These are phyloP conservation scores for Saturnia japonica DNA, from an alignment of 2,888 invertebrate genomes.

Conservation along the genomic window DNA sequence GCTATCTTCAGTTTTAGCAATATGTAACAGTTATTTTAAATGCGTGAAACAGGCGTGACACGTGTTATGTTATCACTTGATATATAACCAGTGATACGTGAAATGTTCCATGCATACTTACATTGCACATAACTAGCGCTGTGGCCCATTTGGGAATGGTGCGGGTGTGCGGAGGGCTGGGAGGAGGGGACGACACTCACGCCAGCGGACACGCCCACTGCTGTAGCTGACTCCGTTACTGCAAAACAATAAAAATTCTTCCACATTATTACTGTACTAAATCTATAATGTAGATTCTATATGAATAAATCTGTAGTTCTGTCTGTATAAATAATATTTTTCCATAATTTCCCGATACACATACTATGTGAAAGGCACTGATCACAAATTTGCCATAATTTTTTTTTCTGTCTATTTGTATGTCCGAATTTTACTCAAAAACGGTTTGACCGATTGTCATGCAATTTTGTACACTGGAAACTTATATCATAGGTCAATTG, in stretches of 20 bases:
- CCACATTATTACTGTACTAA: neutral
- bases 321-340: no score
- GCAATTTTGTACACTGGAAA: no score
- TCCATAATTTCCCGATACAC: no score
- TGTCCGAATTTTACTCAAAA: no score
- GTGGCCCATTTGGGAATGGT: constrained; percentile 74
- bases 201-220: constrained; percentile 48
- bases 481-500: no score
- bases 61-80: neutral
- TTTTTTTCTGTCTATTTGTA: no score
- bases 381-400: no score
- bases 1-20: no score
- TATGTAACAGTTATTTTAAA: neutral
- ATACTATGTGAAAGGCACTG: no score
- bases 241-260: neutral
- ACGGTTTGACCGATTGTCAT: no score
- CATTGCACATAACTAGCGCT: constrained; percentile 91
- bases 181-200: constrained; percentile 36
- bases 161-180: constrained; percentile 58
- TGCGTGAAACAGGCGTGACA: neutral
- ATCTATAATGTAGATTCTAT: no score
- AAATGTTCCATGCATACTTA: constrained; percentile 49
- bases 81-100: neutral
- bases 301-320: no score
- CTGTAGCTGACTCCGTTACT: constrained; percentile 49